Conservation (phyloP, 2,797 vertebrate species). For the Echiichthys vipera region DNA sequence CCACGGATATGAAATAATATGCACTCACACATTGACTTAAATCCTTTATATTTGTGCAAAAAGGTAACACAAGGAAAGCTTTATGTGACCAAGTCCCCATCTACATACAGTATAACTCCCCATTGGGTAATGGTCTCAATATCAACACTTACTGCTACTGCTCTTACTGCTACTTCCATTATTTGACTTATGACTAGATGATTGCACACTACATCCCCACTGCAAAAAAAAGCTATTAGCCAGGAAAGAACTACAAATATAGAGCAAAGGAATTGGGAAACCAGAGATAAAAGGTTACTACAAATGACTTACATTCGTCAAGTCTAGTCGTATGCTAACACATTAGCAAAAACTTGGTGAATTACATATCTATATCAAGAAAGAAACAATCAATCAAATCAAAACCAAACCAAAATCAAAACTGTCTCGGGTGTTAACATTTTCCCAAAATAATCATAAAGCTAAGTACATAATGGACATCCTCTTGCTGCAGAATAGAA, state of each 20-base stretch:
- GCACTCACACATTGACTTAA: background rate
- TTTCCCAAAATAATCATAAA: constrained; percentile 12
- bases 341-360: background rate
- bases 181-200: background rate
- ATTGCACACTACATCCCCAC: background rate
- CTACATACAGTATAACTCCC: background rate
- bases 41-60: background rate
- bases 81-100: background rate
- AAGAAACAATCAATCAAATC: too few relatives aligned
- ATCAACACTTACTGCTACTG: too few relatives aligned
- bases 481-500: background rate
- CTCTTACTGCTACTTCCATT: background rate
- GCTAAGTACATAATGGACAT: background rate
- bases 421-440: background rate
- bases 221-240: background rate
- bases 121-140: too few relatives aligned
- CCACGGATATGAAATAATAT: background rate
- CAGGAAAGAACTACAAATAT: background rate
- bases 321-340: background rate
- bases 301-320: background rate
- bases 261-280: background rate
- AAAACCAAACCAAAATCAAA: too few relatives aligned
- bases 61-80: background rate
- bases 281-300: background rate
- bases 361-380: background rate